phyloP scores from a whole-genome alignment of 2,113 vertebrate species.

The Neotragus pygmaeus region DNA sequence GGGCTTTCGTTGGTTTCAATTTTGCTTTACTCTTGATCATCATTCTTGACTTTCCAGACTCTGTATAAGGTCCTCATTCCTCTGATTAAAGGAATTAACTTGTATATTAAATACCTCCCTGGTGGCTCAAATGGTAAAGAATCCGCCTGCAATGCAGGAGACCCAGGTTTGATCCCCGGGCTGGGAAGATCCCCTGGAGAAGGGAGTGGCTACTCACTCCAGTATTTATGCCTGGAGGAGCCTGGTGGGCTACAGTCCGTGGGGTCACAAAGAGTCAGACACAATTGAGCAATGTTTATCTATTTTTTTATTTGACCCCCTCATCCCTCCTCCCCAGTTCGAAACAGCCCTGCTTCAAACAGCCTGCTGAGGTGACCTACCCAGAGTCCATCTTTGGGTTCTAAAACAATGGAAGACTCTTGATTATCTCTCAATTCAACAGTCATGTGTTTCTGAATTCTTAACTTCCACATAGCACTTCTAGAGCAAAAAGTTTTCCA shows the following conservation, averaged over 20 bases:
- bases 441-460: neutral
- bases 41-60: neutral
- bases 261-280: neutral
- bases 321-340: neutral
- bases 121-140: neutral
- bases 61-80: neutral
- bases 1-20: neutral
- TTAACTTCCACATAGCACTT: slow-evolving; percentile 21
- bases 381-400: neutral
- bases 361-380: neutral
- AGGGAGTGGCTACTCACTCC: neutral
- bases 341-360: neutral
- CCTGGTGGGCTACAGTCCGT: neutral
- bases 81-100: neutral
- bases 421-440: neutral
- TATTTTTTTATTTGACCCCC: neutral
- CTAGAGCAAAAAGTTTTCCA: neutral
- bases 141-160: neutral
- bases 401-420: neutral
- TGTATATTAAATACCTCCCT: neutral
- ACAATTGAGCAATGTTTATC: neutral
- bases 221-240: neutral
- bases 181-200: neutral
- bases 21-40: neutral
- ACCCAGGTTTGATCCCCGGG: neutral